Base-by-base conservation (phyloP, 2,888 invertebrate species). In the Pimpla rufipes region DNA sequence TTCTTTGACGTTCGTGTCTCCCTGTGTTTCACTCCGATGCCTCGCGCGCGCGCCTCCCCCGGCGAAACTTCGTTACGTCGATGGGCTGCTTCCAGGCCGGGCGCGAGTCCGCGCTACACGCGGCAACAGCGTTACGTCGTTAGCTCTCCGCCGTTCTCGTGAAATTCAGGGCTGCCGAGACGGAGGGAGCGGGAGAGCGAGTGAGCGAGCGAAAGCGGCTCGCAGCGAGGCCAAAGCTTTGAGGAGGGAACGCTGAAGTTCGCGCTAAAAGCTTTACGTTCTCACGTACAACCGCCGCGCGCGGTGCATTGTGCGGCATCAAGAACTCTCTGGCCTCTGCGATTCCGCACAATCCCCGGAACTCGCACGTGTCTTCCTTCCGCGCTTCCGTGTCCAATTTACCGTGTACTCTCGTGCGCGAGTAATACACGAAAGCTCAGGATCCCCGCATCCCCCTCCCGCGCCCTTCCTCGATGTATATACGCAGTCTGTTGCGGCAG, bases 221-320 rank as follows among this genome's bases (percentile, higher is more conserved):
- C n/a, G 11, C 23, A 29, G 29, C 29, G 57, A 29, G 35, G n/a
- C 37, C 62, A 52, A 23, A 62, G 68, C 80, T 76, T 68, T 75
- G 76, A 52, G 55, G 70, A 52, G 55, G 37, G 62, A 70, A 37
- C 52, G 81, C 70, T 45, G 37, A 81, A 81, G 70, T 81, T 76
- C 57, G 70, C 66, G 64, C 75, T 81, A 81, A 81, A 81, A 81
- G 75, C 81, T 76, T 81, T 71, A 76, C 62, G 29, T 81, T 64
- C 64, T 42, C 75, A 47, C 75, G 75, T 76, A 52, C 23, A 64
- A 80, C 16, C 59, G 47, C 50, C 50, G 50, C 21, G 35, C n/a
- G 29, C 29, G 29, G 29, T 52, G 74, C 52, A 50, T 47, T 23
- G 47, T 66, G 57, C 13, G 66, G 62, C 62, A 37, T 45, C 52